Base-by-base conservation (phyloP, 2,113 vertebrate genomes). In the Carollia perspicillata region DNA sequence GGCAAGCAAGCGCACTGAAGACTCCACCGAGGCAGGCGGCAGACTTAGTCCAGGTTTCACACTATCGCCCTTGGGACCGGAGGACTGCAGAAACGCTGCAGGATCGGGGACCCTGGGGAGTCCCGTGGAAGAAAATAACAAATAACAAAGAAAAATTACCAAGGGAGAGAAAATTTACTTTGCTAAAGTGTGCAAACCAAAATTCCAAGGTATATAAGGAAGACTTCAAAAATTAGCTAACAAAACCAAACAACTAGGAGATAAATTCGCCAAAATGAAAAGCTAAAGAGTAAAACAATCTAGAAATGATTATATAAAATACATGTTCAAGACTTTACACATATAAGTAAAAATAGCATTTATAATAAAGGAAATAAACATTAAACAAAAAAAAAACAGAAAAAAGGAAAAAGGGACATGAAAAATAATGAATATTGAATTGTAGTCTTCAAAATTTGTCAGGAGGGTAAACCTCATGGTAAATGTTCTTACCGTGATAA, bases 61-160 rank as follows among this genome's bases (percentile, higher is more conserved):
- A 37, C 0, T n/a, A 42, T 2, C 8, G 2, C 22, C 40, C 8
- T 4, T 4, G 20, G 26, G 16, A 28, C 30, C 11, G 14, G 37
- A 51, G 58, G 28, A 58, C 5, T 26, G 22, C 33, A 51, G 42
- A 55, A 35, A 35, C 0, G 9, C 3, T n/a, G 33, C 23, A 35
- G 35, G 11, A 26, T 13, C n/a, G 2, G 18, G 11, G 12, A 78
- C 6, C 4, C 18, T 22, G 4, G 1, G 22, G 2, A 4, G 3
- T 7, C 35, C 47, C 20, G 5, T 17, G 18, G 30, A 35, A n/a
- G 40, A 72, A 33, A 47, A 33, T 26, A 83, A 85, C 20, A 30
- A 78, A 87, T 0, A n/a, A 0, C 1, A 63, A 58, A 28, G 35
- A 35, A 66, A 51, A 17, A 17, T 79, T 3, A 66, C 55, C 28